Evolutionary conservation across 1,140 invertebrate genomes (phyloP).

Genomic region (Varroa destructor): DNA sequence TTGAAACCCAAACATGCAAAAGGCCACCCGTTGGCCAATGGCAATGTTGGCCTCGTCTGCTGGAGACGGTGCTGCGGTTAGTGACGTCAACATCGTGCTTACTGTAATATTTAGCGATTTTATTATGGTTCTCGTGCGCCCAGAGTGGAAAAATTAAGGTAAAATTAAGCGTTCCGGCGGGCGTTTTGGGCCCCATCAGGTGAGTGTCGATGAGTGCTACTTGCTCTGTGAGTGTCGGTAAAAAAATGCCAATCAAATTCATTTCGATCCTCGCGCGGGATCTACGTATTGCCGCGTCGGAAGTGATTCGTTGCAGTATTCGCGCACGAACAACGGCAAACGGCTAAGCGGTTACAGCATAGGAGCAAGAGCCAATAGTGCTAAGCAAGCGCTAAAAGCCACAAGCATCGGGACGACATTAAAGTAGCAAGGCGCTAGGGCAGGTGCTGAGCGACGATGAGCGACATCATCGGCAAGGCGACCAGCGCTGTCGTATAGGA

Average conservation of each 20-base stretch:
- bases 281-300: slow-evolving; percentile 24
- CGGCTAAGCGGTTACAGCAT: too few species aligned
- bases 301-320: background rate
- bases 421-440: too few species aligned
- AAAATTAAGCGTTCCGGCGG: slow-evolving; percentile 24
- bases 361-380: too few species aligned
- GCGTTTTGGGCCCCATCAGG: slow-evolving; percentile 18
- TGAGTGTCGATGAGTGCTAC: slow-evolving; percentile 12
- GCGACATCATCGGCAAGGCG: too few species aligned
- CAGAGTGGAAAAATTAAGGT: slow-evolving; percentile 25
- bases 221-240: background rate
- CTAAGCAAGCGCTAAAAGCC: too few species aligned
- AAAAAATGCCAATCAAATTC: background rate
- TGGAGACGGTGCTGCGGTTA: background rate
- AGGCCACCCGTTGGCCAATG: background rate
- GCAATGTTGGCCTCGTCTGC: background rate
- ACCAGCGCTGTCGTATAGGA: too few species aligned
- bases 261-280: background rate
- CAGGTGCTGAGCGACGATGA: too few species aligned
- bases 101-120: slow-evolving; percentile 24
- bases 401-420: too few species aligned
- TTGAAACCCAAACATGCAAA: background rate
- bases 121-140: slow-evolving; percentile 27
- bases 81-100: slow-evolving; percentile 8
- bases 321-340: background rate